phyloP scores from a whole-genome alignment of 2,113 vertebrate species.

The Strigops habroptila region DNA sequence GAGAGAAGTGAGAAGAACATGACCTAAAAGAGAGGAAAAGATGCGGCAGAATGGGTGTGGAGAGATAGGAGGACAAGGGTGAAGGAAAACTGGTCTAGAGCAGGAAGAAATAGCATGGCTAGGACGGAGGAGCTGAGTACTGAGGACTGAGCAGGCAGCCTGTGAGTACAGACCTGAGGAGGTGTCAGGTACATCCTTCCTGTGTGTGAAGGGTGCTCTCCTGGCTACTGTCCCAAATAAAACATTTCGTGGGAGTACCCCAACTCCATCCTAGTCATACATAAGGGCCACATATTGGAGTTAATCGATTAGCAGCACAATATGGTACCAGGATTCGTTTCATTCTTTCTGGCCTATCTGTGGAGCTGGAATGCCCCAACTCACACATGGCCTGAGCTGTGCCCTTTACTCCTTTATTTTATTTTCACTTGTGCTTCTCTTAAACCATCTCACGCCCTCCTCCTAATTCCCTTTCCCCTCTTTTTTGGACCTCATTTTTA shows the following conservation, averaged over 20 bases:
- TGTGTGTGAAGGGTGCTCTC: accelerated
- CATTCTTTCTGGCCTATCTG: background rate
- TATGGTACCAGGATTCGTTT: background rate
- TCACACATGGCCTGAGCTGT: background rate
- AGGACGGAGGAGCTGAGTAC: background rate
- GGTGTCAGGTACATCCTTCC: background rate
- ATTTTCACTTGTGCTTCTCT: slow-evolving; percentile 28
- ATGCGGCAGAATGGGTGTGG: background rate
- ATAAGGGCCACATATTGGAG: background rate
- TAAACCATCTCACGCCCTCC: slow-evolving; percentile 50
- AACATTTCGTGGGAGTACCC: background rate
- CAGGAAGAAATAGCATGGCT: background rate
- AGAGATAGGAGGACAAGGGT: background rate
- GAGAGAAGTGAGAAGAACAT: background rate
- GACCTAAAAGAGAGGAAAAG: background rate
- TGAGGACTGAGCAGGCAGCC: background rate
- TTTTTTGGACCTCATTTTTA: slow-evolving; percentile 66
- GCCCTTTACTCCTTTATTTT: slow-evolving; percentile 33
- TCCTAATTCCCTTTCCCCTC: slow-evolving; percentile 43
- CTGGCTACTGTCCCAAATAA: background rate
- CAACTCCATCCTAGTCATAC: background rate
- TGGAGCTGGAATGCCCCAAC: background rate
- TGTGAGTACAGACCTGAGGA: background rate
- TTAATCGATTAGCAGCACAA: background rate
- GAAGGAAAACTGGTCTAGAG: background rate